Conservation (phyloP, 2,888 invertebrate genomes). For the Ophion ventricosus region DNA sequence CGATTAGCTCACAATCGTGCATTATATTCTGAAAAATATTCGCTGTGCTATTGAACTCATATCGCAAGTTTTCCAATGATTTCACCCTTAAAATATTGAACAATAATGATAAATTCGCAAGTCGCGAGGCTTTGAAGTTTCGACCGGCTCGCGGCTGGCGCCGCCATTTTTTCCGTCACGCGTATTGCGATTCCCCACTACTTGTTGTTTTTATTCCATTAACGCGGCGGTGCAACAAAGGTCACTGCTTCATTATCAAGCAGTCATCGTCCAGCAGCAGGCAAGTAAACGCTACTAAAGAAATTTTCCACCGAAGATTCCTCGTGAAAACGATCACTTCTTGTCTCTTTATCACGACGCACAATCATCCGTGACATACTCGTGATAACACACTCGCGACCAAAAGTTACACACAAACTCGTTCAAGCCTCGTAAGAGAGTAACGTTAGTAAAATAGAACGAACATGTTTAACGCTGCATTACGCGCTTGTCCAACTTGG, state of each 20-base stretch:
- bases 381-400: slow-evolving; percentile 5
- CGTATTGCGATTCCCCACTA: background rate
- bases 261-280: slow-evolving; percentile 51
- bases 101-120: background rate
- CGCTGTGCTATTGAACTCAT: background rate
- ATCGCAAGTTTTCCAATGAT: background rate
- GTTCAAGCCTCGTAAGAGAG: slow-evolving; percentile 1
- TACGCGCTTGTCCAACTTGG: slow-evolving; percentile 77
- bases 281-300: slow-evolving; percentile 36
- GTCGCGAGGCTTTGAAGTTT: background rate
- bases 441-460: background rate
- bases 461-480: slow-evolving; percentile 69
- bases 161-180: background rate
- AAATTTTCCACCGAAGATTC: slow-evolving; percentile 5
- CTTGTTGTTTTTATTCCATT: background rate
- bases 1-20: background rate
- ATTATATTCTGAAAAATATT: no score
- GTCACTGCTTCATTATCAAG: slow-evolving; percentile 42
- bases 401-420: slow-evolving; percentile 18
- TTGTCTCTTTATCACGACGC: slow-evolving; percentile 4
- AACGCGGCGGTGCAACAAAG: background rate
- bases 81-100: background rate
- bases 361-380: slow-evolving; percentile 32
- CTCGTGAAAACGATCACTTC: background rate
- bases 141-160: background rate